These are phyloP conservation scores for Oreonectes daqikongensis DNA, from an alignment of 2,797 vertebrate genomes.

Conservation along the genomic window DNA sequence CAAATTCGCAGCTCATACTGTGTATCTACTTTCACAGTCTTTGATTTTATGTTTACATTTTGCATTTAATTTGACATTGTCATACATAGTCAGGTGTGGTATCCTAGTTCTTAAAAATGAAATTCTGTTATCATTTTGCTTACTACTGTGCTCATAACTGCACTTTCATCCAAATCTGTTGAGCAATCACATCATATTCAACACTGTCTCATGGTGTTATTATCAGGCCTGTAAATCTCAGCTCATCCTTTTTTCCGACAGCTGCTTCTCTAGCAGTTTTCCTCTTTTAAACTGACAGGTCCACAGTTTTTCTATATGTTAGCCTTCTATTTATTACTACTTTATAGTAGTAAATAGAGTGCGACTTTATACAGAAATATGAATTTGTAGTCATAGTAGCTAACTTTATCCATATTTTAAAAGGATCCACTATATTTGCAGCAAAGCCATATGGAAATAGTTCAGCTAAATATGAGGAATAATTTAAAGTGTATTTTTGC, in stretches of 20 bases:
- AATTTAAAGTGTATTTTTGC: no score
- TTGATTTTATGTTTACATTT: background rate
- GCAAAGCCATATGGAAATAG: background rate
- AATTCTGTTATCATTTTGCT: background rate
- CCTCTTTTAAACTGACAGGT: background rate
- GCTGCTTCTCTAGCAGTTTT: background rate
- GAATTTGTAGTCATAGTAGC: no score
- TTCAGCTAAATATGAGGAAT: background rate
- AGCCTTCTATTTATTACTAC: no score
- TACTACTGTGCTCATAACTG: background rate
- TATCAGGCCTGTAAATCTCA: slow-evolving; percentile 8
- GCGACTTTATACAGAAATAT: no score
- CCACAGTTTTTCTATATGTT: background rate
- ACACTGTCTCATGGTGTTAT: slow-evolving; percentile 12
- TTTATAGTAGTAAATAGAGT: no score
- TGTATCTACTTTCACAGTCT: no score
- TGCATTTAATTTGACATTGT: background rate
- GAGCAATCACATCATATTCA: slow-evolving; percentile 9
- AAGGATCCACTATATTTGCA: background rate
- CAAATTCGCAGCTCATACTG: no score
- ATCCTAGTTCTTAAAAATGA: background rate
- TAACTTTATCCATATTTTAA: no score
- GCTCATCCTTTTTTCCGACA: background rate
- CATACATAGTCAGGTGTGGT: no score
- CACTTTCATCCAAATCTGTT: slow-evolving; percentile 12